Percentiles rank a stretch among this genome's conserved stretches.
These are phyloP conservation scores for Loris lydekkerianus DNA, from an alignment of 2,797 vertebrate species.

Conservation along the genomic window DNA sequence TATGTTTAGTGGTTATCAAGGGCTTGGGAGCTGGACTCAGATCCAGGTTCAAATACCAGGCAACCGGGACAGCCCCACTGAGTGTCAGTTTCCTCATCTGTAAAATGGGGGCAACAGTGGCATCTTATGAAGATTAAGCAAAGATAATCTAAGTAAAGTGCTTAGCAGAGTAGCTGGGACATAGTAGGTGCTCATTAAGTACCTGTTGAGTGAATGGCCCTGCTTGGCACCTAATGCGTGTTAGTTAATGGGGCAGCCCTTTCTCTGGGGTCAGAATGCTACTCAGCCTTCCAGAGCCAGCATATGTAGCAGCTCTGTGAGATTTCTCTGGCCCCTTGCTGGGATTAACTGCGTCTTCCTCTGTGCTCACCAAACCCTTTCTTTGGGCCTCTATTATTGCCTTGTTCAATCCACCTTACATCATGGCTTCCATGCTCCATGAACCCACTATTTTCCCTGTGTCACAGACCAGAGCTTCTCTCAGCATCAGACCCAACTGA, in stretches of 20 bases:
- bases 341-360: neutral
- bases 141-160: neutral
- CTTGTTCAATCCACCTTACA: neutral
- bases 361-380: neutral
- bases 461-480: neutral
- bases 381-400: neutral
- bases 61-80: neutral
- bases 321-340: neutral
- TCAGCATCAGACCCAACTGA: neutral
- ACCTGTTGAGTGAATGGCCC: neutral
- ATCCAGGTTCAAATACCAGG: neutral
- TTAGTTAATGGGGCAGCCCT: neutral
- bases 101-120: neutral
- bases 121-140: neutral
- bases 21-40: neutral
- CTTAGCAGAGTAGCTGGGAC: neutral
- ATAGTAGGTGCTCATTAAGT: neutral
- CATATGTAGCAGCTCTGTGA: neutral
- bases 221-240: neutral
- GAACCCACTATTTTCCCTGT: rapidly evolving
- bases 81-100: neutral
- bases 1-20: neutral
- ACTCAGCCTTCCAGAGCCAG: neutral
- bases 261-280: neutral
- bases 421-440: neutral